Base-by-base conservation (phyloP, 2,113 vertebrate species). In the Hydrochoerus hydrochaeris region DNA sequence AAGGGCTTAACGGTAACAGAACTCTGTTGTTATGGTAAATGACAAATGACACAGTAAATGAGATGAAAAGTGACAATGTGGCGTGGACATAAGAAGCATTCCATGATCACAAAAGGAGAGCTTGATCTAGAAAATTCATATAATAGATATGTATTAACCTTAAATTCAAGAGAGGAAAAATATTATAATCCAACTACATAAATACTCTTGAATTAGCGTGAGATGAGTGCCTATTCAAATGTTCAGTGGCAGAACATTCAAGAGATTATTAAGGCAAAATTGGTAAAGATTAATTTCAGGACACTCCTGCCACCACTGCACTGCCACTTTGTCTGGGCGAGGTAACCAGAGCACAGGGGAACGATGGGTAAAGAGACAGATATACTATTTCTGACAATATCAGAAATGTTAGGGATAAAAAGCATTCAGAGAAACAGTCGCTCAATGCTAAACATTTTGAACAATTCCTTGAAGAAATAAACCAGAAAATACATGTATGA, bases 381-480 rank as follows among this genome's bases (percentile, higher is more conserved):
- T 69, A 44, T 19, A 41, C 14, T 30, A 11, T 35, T 92, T 86
- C 22, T 84, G 13, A 63, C 60, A 62, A 62, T 16, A 9, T 82
- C 14, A 92, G n/a, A 89, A 96, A 92, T 77, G 20, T 32, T n/a
- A 26, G 5, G 49, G 19, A 19, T 46, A n/a, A 62, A 88, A 22
- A 60, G 28, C 20, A 90, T 67, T 54, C 67, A 81, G n/a, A 88
- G 41, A 67, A 90, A 80, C 0, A 35, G 6, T 84, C 38, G 93
- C 24, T 95, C 52, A 85, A 32, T 93, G 44, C 26, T 73, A 83
- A 73, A 94, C 5, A 88, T 65, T 83, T 58, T 75, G 32, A 89
- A 35, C 41, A 85, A 52, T 38, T 88, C 63, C n/a, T 58, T 93
- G 7, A 85, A 92, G 49, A 95, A 83, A 57, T 80, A 67, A 88